Conservation (phyloP, 2,888 invertebrate species). For the Agonopterix heracliana region DNA sequence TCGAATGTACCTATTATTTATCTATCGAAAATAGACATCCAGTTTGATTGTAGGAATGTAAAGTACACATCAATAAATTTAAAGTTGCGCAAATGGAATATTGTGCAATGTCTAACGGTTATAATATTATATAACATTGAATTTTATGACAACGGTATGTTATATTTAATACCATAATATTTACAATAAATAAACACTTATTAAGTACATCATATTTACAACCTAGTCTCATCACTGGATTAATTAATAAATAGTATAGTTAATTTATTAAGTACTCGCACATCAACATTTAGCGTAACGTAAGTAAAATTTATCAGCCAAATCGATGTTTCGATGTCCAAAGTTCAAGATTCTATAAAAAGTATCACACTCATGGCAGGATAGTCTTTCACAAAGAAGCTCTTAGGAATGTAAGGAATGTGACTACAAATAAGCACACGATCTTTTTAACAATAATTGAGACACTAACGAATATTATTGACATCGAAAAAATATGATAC, state of each 20-base stretch:
- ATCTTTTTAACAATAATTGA: background rate
- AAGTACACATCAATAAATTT: background rate
- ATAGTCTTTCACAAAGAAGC: conserved; percentile 20
- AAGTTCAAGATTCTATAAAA: conserved; percentile 12
- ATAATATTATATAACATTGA: background rate
- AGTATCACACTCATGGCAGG: conserved; percentile 23
- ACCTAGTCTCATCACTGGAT: conserved; percentile 40
- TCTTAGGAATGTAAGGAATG: conserved; percentile 21
- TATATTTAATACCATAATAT: conserved; percentile 28
- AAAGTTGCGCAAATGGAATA: background rate
- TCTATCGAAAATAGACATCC: background rate
- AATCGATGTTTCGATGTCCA: conserved; percentile 7
- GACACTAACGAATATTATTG: background rate
- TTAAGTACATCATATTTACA: conserved; percentile 49
- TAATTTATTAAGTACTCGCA: background rate
- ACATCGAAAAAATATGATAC: background rate
- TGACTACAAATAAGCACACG: background rate
- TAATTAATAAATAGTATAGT: conserved; percentile 11
- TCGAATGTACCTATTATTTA: no score
- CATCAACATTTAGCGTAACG: background rate
- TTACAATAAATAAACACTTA: conserved; percentile 58
- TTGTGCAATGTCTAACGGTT: background rate
- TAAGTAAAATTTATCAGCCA: background rate
- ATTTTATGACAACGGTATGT: conserved; percentile 27
- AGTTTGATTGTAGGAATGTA: background rate